phyloP scores from a whole-genome alignment of 1,140 invertebrate species.

The Zaprionus vittiger region DNA sequence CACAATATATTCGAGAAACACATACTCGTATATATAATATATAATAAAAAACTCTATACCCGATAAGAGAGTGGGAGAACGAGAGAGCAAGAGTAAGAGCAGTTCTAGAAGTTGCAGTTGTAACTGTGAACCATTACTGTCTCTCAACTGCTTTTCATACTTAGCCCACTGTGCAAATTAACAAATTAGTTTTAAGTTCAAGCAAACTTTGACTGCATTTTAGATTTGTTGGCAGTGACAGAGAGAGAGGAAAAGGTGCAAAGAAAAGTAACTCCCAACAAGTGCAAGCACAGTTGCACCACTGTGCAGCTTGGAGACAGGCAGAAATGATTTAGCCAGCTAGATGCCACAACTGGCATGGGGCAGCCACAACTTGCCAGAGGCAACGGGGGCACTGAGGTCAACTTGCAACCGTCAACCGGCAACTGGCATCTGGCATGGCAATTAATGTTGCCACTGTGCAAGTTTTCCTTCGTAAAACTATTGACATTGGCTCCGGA shows the following conservation, averaged over 20 bases:
- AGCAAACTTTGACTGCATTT: neutral
- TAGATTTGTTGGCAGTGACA: too few species aligned
- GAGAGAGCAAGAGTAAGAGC: too few species aligned
- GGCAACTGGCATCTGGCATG: conserved; percentile 1
- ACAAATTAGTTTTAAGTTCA: neutral
- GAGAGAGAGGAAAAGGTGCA: neutral
- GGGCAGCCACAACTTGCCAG: neutral
- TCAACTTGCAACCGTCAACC: conserved; percentile 1
- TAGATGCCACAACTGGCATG: neutral
- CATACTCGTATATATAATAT: too few species aligned
- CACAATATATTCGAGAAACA: too few species aligned
- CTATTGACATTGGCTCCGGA: conserved; percentile 16
- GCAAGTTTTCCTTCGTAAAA: conserved; percentile 1
- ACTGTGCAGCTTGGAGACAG: neutral
- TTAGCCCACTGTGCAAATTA: neutral
- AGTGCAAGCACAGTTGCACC: neutral
- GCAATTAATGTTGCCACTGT: conserved; percentile 33
- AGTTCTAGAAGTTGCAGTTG: too few species aligned
- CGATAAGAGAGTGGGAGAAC: too few species aligned
- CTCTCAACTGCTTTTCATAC: neutral
- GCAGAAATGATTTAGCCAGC: neutral
- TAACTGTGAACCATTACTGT: neutral
- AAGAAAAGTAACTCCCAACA: neutral
- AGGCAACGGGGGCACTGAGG: neutral
- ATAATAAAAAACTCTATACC: too few species aligned